Percentiles rank a stretch among this genome's conserved stretches.
Conservation (phyloP, 2,888 invertebrate species). For the Standfussiana lucernea region DNA sequence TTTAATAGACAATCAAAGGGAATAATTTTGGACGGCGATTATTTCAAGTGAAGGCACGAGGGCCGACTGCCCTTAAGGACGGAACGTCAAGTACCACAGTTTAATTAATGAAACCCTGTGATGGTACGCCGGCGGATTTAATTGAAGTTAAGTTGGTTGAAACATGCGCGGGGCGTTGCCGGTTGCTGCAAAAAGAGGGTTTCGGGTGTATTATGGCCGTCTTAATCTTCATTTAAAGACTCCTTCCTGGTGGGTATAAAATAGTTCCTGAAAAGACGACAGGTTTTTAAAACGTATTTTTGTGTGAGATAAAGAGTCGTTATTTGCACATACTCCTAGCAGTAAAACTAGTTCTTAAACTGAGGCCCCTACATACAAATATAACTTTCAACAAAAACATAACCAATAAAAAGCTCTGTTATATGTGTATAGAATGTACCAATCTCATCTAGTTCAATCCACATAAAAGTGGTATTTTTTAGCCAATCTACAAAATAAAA, state of each 20-base stretch:
- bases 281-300: background rate
- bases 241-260: constrained; percentile 26
- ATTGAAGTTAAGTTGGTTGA: constrained; percentile 65
- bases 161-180: constrained; percentile 59
- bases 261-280: background rate
- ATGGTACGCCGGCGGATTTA: constrained; percentile 65
- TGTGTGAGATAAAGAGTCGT: background rate
- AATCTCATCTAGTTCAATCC: background rate
- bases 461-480: background rate
- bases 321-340: rapidly evolving
- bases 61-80: constrained; percentile 69
- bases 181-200: constrained; percentile 40
- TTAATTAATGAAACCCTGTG: constrained; percentile 84
- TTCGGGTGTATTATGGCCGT: constrained; percentile 21
- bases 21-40: constrained; percentile 86
- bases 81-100: constrained; percentile 75
- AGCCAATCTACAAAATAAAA: background rate
- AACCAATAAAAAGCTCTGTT: background rate
- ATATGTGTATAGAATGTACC: background rate
- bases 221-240: constrained; percentile 39
- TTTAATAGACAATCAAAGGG: constrained; percentile 84
- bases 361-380: background rate
- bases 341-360: background rate
- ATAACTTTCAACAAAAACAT: background rate
- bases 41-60: constrained; percentile 80